A percentile compares a stretch with the other conserved stretches of the same genome.
These are phyloP conservation scores for Cephalopachus bancanus DNA, from an alignment of 2,797 vertebrate species.

Conservation along the genomic window DNA sequence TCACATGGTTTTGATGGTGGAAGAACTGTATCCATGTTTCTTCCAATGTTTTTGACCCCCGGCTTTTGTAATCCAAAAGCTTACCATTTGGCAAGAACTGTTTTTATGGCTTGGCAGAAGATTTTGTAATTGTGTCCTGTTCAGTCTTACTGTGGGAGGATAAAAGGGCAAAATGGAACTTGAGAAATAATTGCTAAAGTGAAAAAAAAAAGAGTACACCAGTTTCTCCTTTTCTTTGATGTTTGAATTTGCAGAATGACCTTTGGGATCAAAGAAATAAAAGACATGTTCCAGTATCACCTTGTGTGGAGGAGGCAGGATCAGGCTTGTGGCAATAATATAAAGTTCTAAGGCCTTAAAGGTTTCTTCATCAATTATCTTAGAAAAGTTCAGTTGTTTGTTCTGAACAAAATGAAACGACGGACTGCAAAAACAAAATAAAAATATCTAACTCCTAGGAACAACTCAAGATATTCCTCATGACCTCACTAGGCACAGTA, in stretches of 20 bases:
- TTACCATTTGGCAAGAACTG: background rate
- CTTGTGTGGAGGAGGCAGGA: slow-evolving; percentile 50
- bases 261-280: slow-evolving; percentile 84
- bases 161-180: slow-evolving; percentile 59
- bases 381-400: slow-evolving; percentile 72
- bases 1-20: background rate
- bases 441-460: slow-evolving; percentile 30
- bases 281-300: background rate
- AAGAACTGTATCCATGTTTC: background rate
- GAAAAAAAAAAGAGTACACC: slow-evolving; percentile 27
- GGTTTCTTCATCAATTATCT: slow-evolving; percentile 78
- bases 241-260: slow-evolving; percentile 76
- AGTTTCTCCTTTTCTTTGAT: slow-evolving; percentile 70
- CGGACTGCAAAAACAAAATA: slow-evolving; percentile 52
- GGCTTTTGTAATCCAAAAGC: background rate
- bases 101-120: slow-evolving; percentile 34
- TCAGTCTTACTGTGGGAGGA: background rate
- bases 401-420: slow-evolving; percentile 75
- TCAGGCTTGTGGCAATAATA: slow-evolving; percentile 61
- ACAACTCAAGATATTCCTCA: background rate
- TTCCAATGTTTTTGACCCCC: background rate
- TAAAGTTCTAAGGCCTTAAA: slow-evolving; percentile 70
- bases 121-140: slow-evolving; percentile 65
- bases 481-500: background rate
- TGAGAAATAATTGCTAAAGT: slow-evolving; percentile 70